phyloP scores from a whole-genome alignment of 2,113 vertebrate species.

The Rhipidura dahli region DNA sequence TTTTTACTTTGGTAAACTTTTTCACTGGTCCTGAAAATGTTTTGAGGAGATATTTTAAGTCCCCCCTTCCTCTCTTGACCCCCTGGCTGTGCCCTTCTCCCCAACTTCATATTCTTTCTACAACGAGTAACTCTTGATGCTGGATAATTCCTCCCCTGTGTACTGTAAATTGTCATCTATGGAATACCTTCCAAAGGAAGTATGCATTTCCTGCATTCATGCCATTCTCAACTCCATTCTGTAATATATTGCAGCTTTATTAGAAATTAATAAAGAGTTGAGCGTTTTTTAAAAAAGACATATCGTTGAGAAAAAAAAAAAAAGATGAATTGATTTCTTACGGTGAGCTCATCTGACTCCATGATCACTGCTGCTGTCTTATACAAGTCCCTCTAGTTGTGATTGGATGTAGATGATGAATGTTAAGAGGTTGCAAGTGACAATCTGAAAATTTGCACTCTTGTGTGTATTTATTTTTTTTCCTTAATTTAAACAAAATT shows the following conservation, averaged over 20 bases:
- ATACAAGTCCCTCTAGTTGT: constrained; percentile 66
- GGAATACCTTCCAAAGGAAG: constrained; percentile 69
- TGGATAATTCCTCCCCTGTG: constrained; percentile 64
- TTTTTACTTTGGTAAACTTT: constrained; percentile 84
- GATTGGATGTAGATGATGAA: constrained; percentile 78
- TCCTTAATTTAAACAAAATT: constrained; percentile 72
- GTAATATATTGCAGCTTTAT: constrained; percentile 70
- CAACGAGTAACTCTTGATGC: constrained; percentile 67
- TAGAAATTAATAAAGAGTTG: constrained; percentile 60
- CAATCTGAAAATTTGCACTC: constrained; percentile 89
- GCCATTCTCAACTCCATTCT: constrained; percentile 61
- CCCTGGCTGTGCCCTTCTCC: constrained; percentile 67
- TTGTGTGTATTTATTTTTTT: constrained; percentile 79
- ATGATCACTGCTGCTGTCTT: constrained; percentile 72
- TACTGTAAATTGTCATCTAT: constrained; percentile 66
- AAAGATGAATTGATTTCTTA: constrained; percentile 51
- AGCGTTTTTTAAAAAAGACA: constrained; percentile 57
- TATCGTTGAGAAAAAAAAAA: constrained; percentile 53
- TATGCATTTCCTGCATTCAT: constrained; percentile 66
- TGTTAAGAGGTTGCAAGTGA: constrained; percentile 86
- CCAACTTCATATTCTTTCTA: constrained; percentile 74
- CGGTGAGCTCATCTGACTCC: constrained; percentile 61
- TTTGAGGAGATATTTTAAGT: constrained; percentile 79
- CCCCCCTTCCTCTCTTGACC: constrained; percentile 64
- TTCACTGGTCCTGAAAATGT: constrained; percentile 80